phyloP scores from a whole-genome alignment of 92 coral and sea anemone species.

The Heteractis magnifica region DNA sequence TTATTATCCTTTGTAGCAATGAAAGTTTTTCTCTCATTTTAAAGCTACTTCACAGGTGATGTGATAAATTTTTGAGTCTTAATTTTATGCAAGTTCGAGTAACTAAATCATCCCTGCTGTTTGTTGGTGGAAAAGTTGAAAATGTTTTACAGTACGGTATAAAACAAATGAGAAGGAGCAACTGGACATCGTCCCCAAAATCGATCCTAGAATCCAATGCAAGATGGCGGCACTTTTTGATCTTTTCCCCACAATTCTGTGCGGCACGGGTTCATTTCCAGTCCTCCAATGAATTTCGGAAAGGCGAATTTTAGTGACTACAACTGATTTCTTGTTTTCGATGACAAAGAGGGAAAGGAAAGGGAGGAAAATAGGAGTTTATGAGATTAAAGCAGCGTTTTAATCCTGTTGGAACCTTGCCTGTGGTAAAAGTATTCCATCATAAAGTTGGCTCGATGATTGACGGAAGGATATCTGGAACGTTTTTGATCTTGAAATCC shows the following conservation, averaged over 20 bases:
- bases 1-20: neutral
- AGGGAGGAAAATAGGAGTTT: neutral
- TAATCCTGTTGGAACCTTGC: neutral
- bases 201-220: too few species aligned
- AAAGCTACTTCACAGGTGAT: too few species aligned
- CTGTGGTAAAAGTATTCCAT: neutral
- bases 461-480: constrained; percentile 90
- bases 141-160: too few species aligned
- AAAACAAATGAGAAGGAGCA: too few species aligned
- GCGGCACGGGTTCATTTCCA: neutral
- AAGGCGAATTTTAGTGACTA: neutral
- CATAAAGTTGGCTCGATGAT: constrained; percentile 78
- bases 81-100: too few species aligned
- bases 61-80: too few species aligned
- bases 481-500: constrained; percentile 95
- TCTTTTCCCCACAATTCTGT: too few species aligned
- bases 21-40: neutral
- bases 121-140: too few species aligned
- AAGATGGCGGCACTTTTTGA: too few species aligned
- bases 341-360: neutral
- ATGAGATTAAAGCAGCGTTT: neutral
- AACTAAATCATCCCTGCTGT: too few species aligned
- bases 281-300: neutral
- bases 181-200: too few species aligned
- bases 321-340: neutral